Evolutionary conservation across 2,113 vertebrate species (phyloP), one percentile per base, ranked within the genome.

Genomic region (Danionella cerebrum): DNA sequence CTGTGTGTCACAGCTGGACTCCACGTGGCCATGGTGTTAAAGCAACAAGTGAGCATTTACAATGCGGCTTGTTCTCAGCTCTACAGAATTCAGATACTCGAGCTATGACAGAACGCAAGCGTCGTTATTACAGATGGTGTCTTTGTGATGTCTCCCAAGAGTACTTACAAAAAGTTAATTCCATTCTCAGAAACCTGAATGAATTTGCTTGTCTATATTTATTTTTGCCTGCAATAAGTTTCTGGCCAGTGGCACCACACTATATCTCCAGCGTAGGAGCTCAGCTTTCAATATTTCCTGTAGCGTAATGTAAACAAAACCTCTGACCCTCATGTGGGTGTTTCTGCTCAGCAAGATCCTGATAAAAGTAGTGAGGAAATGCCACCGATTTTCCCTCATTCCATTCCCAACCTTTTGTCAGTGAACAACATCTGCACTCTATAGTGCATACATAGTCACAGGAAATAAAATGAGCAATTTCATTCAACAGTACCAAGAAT

Each of bases 1-100:
- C 74, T 38, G 64, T 65, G 16, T 58, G 68, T 67, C 42, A 70
- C 65, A 42, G 55, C 48, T 67, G 67, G 62, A 68, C 71, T 64
- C 71, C 69, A 78, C 38, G 39, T 52, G 45, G 11, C 1, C 2
- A 45, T 75, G 71, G 54, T 69, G 45, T 65, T 41, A 10, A 47
- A 65, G 53, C 52, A 36, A 59, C 67, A 74, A 73, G 66, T 50
- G 24, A 58, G 39, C 16, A 19, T 68, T 74, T 67, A 60, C 36
- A 39, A 48, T n/a, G 3, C 19, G 67, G 67, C 22, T 25, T 18
- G 21, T 74, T 67, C 39, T 13, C 14, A 29, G 36, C 14, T 38
- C 14, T 12, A 63, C 19, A 67, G 16, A 29, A 67, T 14, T 47
- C 14, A 63, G 59, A 74, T 41, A 29, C 39, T 24, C 5, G 6